Conservation (phyloP, 2,888 invertebrate genomes). For the Phanerotoma sp. region DNA sequence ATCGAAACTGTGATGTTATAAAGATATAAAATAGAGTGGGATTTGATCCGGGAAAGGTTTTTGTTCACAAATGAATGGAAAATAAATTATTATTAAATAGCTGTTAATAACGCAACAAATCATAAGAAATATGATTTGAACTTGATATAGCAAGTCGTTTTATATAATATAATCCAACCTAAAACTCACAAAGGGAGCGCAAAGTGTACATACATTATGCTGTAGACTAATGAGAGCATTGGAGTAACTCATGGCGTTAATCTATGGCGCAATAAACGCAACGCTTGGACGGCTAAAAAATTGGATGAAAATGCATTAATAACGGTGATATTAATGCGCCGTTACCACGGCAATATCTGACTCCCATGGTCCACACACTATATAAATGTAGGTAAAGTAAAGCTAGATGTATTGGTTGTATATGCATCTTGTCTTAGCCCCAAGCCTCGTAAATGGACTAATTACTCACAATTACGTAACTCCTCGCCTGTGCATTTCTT, state of each 20-base stretch:
- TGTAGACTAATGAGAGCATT: slow-evolving; percentile 41
- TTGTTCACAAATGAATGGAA: too few relatives aligned
- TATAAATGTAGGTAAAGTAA: slow-evolving; percentile 3
- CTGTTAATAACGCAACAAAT: too few relatives aligned
- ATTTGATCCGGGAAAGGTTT: too few relatives aligned
- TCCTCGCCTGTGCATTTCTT: slow-evolving; percentile 32
- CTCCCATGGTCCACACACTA: slow-evolving; percentile 10
- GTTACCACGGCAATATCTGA: slow-evolving; percentile 29
- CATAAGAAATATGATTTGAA: not conserved
- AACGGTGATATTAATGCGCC: slow-evolving; percentile 46
- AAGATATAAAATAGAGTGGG: too few relatives aligned
- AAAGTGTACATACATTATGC: slow-evolving; percentile 1
- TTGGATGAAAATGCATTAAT: slow-evolving; percentile 50
- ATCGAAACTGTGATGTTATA: too few relatives aligned
- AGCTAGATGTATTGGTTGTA: slow-evolving; percentile 5
- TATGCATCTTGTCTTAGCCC: slow-evolving; percentile 27
- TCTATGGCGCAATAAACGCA: slow-evolving; percentile 45
- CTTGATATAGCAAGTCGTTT: not conserved
- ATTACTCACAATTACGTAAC: slow-evolving; percentile 48
- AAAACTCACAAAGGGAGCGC: not conserved
- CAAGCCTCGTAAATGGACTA: slow-evolving; percentile 47
- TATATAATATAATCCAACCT: not conserved
- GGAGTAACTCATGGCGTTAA: slow-evolving; percentile 44
- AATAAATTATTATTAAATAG: too few relatives aligned
- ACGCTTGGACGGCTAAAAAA: slow-evolving; percentile 36